Base-by-base conservation (phyloP, 2,113 vertebrate species). In the Hippocampus comes region DNA sequence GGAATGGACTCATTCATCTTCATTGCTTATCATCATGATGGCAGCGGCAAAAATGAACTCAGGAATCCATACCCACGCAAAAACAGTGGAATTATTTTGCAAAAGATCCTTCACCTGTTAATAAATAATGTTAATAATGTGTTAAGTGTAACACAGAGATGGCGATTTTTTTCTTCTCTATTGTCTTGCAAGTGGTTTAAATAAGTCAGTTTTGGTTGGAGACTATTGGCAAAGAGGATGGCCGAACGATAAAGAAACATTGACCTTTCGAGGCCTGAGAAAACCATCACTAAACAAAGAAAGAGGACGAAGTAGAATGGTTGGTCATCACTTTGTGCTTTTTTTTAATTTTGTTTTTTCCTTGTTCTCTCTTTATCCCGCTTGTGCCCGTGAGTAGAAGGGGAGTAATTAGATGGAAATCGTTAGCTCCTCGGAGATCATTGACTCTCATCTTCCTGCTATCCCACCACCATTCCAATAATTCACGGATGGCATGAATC, bases 341-440 rank as follows among this genome's bases (percentile, higher is more conserved):
- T 67, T 67, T 68, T 67, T n/a, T 0, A 34, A 34, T 34, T 4
- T 34, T 11, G 67, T 61, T 46, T 61, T 38, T 38, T 38, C 34
- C 42, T 61, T 41, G 72, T 42, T 76, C 71, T 10, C 51, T 67
- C 72, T 48, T 55, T 43, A 48, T 82, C 72, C 65, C 60, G 38
- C 67, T 25, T 68, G 46, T 25, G 76, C 61, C 41, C 63, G 51
- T 74, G 53, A 85, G 74, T 67, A 60, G 81, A 88, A 79, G 80
- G 84, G 77, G 78, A 85, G 87, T 82, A 87, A 85, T 91, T 91
- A 90, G 78, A 81, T 81, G 77, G 84, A 89, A 88, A 90, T 90
- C 81, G 75, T 90, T 91, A 84, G 78, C 83, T 57, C 67, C 12
- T 83, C 87, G 80, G 80, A 84, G 79, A 82, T 87, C 83, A 87